These are phyloP conservation scores for Botia kubotai DNA, from an alignment of 2,797 vertebrate genomes.

Conservation along the genomic window DNA sequence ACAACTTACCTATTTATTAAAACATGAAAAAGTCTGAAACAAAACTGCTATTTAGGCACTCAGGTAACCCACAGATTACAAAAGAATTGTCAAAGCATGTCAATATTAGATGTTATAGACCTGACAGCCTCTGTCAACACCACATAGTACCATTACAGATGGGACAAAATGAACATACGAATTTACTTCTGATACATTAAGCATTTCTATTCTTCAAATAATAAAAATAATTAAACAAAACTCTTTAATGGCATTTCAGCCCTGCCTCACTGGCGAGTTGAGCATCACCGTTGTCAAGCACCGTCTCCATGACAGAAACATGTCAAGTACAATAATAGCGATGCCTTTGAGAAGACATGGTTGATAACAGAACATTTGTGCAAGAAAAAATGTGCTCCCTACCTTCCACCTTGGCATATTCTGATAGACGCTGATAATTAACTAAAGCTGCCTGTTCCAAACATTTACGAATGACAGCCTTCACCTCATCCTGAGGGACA, in stretches of 20 bases:
- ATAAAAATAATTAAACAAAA: neutral
- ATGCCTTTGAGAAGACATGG: neutral
- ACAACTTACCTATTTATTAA: too few species aligned
- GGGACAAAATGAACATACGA: conserved; percentile 3
- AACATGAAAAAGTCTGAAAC: too few species aligned
- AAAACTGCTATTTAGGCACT: too few species aligned
- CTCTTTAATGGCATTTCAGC: neutral
- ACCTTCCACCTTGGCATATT: conserved; percentile 99
- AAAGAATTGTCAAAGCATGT: too few species aligned
- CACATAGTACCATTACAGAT: neutral
- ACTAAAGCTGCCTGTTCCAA: conserved; percentile 96
- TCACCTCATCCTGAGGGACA: conserved; percentile 95
- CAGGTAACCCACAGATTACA: too few species aligned
- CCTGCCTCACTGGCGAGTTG: neutral
- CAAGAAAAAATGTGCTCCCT: conserved; percentile 56
- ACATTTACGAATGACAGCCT: conserved; percentile 94
- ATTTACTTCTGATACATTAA: neutral
- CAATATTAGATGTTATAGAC: too few species aligned
- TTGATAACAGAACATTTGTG: neutral
- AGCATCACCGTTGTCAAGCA: conserved; percentile 31
- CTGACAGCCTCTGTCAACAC: too few species aligned
- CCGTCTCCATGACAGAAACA: conserved; percentile 10
- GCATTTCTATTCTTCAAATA: neutral
- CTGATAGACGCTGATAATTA: conserved; percentile 97
- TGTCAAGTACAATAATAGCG: conserved; percentile 2